Evolutionary conservation across 2,113 vertebrate genomes (phyloP), one percentile per base, ranked within the genome.

Genomic region (Penelope pileata): DNA sequence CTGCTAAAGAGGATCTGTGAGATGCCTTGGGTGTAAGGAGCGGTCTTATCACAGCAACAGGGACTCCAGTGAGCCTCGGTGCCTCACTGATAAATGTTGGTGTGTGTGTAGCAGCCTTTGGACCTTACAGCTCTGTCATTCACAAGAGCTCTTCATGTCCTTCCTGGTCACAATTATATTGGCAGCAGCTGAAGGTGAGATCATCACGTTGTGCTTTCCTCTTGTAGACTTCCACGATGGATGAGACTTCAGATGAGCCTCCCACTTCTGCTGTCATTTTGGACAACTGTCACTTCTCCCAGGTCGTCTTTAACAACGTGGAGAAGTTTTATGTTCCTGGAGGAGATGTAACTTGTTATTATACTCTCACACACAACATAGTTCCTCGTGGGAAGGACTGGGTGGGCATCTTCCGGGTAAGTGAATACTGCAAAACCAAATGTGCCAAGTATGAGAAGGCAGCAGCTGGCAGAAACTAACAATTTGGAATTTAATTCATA

Each of bases 371-470:
- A 1, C 62, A 94, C 30, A 62, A 86, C 40, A 95, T 98, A 19
- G 3, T 29, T 17, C 97, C 97, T 34, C 96, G 83, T 1, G 13
- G 70, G 29, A 98, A 97, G 92, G 98, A 98, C 48, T 98, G 98
- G 98, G 97, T 98, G 50, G 98, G 98, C 67, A 97, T 98, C 85
- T 98, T 98, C 88, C 95, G 92, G 84, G 98, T 98, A 48, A 96
- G 97, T 38, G 36, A 23, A 12, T 11, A 1, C 81, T 7, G 24
- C 17, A 51, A 29, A 47, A 24, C 38, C 59, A 27, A 17, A 27
- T 1, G 21, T 17, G 40, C 40, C 51, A 26, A 24, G 47, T 7
- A 14, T 1, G 29, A 54, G 21, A 26, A 32, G 43, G 54, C 60
- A 38, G 53, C 26, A 5, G 7, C 26, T 23, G 43, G 24, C 43